Base-by-base conservation (phyloP, 2,113 vertebrate species). In the Tenrec ecaudatus region DNA sequence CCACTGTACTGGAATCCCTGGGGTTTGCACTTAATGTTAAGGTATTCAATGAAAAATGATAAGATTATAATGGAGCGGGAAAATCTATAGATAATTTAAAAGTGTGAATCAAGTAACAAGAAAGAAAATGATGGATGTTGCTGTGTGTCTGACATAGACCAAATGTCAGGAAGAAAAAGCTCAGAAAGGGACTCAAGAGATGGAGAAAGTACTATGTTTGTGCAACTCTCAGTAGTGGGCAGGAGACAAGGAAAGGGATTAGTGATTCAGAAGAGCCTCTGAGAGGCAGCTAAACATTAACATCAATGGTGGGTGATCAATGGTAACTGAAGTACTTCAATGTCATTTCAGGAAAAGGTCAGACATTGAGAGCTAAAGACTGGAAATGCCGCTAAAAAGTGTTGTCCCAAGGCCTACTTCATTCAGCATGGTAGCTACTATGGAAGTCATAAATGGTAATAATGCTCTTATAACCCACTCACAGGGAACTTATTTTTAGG, bases 311-410 rank as follows among this genome's bases (percentile, higher is more conserved):
- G 0, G 36, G 19, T 8, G 8, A 78, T 16, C 38, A 40, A 23
- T 62, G 60, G 60, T 62, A 23, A 62, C 22, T 62, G 22, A 62
- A 62, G 12, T 89, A 73, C 57, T 77, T 82, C 27, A 3, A 15
- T 4, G 40, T 27, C 43, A 89, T 40, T 91, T 33, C 69, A 86
- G n/a, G 10, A 86, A 86, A 82, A 91, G n/a, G 17, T 33, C 77
- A 16, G 8, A 79, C 29, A 88, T 0, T 73, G 85, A 86, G 40
- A 82, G 88, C 7, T 23, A 43, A 71, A 57, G 27, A 15, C 47
- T 81, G 66, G 60, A 1, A 12, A 27, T 12, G 6, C 33, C 60
- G 8, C 53, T 82, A 83, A 47, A 91, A 95, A 38, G 6, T n/a
- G n/a, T 31, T 76, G 78, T 1, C 47, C 29, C 6, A 38, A 66